Conservation (phyloP, 2,888 invertebrate species). For the Acanthococcus lagerstroemiae region DNA sequence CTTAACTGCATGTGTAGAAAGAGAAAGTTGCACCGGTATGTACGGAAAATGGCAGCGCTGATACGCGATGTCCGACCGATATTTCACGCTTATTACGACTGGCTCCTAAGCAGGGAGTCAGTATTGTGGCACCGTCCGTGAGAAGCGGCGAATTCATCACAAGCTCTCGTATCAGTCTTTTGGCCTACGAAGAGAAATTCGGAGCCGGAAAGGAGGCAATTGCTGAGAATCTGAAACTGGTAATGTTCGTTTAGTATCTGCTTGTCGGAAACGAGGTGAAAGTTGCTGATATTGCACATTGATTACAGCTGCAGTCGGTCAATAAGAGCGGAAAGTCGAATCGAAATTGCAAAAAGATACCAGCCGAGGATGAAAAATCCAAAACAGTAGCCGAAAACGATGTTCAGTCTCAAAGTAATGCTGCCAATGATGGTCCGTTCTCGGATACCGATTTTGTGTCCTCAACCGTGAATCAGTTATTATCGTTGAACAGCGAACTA, state of each 20-base stretch:
- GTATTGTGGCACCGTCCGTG: conserved; percentile 60
- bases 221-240: conserved; percentile 30
- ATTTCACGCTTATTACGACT: conserved; percentile 37
- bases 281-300: too few species aligned
- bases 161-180: conserved; percentile 65
- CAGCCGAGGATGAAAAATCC: conserved; percentile 16
- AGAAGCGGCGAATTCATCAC: conserved; percentile 67
- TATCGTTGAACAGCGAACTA: conserved; percentile 5
- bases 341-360: conserved; percentile 10
- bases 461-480: conserved; percentile 11
- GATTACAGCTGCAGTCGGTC: neutral
- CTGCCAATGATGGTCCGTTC: neutral
- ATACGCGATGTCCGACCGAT: neutral
- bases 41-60: neutral
- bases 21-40: conserved; percentile 3
- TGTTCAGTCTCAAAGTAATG: neutral
- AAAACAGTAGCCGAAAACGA: conserved; percentile 11
- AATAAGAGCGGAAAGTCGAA: conserved; percentile 8
- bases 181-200: conserved; percentile 63
- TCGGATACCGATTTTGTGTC: conserved; percentile 20
- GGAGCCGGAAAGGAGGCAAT: conserved; percentile 44
- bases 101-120: conserved; percentile 50
- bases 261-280: too few species aligned
- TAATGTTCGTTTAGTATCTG: too few species aligned
- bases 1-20: conserved; percentile 2